These are phyloP conservation scores for Aythya baeri DNA, from an alignment of 2,113 vertebrate species.

Conservation along the genomic window DNA sequence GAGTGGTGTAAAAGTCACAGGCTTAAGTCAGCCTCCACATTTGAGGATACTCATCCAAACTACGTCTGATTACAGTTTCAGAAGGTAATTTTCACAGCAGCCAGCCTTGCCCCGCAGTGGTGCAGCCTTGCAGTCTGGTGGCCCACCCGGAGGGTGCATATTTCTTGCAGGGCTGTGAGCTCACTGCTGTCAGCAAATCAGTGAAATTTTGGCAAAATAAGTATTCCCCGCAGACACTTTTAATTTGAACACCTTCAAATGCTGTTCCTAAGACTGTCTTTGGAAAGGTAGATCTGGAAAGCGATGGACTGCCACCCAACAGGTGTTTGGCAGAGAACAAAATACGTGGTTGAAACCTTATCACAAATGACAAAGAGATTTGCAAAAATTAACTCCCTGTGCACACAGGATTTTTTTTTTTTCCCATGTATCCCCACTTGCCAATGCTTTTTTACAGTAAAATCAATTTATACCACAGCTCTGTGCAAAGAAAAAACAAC, in stretches of 20 bases:
- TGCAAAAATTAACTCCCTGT: neutral
- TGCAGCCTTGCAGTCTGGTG: neutral
- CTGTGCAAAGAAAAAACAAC: neutral
- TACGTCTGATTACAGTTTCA: neutral
- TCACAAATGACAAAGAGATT: neutral
- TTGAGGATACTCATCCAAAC: neutral
- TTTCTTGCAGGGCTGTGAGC: neutral
- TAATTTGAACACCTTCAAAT: neutral
- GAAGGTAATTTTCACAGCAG: neutral
- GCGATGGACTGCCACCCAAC: neutral
- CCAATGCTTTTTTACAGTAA: neutral
- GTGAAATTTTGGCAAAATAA: neutral
- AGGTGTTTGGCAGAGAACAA: neutral
- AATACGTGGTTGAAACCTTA: neutral
- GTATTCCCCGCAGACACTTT: too few relatives aligned
- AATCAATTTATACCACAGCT: neutral
- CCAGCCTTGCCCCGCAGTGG: neutral
- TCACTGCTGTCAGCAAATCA: neutral
- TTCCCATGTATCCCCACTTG: neutral
- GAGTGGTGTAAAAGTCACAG: neutral
- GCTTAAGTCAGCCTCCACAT: neutral
- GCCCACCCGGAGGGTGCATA: neutral
- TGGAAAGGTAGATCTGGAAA: neutral
- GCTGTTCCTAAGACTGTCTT: accelerated
- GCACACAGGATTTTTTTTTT: neutral